Base-by-base conservation (phyloP, 1,140 invertebrate genomes). In the Pachyrhynchus sulphureomaculatus region DNA sequence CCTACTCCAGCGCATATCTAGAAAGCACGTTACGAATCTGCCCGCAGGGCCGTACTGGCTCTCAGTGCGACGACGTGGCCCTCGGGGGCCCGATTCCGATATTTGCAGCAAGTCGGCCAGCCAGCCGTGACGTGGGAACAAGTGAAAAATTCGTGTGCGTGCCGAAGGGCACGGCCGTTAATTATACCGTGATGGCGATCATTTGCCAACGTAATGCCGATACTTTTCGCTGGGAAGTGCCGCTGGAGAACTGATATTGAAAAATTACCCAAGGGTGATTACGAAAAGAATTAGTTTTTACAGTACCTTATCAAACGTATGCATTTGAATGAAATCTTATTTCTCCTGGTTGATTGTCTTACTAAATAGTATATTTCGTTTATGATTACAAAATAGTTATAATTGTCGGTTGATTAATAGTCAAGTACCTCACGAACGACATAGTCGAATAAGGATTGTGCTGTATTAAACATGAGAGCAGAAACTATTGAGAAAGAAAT, bases 81-180 rank as follows among this genome's bases (percentile, higher is more conserved):
- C 56, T 8, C 9, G 9, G 20, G 47, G 47, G 17, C 12, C 23
- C 42, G 55, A 58, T 58, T 44, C 56, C 55, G 55, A 57, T 57
- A 26, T 23, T 57, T 32, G 29, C n/a, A 42, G 39, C 39, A 42
- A 42, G 33, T 32, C 56, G 47, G 53, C 5, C 53, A 45, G 34
- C 56, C 45, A 59, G 56, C 56, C 56, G 56, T 59, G 42, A 59
- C 56, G 56, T 59, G 56, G 56, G 56, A 59, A 59, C 55, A 59
- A 59, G 56, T 59, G 56, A 59, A 59, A 59, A 59, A 59, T 59
- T 59, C 56, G 56, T 59, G 56, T 59, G 56, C 47, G 56, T 37
- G 56, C 56, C 47, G 12, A 12, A 3, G 37, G 56, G 13, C 33
- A 51, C 13, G 33, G 39, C 39, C 47, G 47, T 59, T 59, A 59